A percentile compares a stretch with the other conserved stretches of the same genome.
Conservation (phyloP, 2,888 invertebrate species). For the Sthenelais limicola region DNA sequence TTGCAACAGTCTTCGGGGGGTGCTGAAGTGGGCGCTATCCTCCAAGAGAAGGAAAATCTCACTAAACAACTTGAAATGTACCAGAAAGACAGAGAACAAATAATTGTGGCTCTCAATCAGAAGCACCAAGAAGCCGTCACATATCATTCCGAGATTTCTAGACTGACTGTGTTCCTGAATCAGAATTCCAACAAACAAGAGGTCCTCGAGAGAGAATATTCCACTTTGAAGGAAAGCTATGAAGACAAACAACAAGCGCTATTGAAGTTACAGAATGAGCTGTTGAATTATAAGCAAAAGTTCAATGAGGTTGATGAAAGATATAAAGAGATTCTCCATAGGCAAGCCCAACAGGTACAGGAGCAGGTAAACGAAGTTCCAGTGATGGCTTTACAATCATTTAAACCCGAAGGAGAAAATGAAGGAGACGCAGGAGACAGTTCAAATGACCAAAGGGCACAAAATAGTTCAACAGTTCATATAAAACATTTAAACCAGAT, state of each 20-base stretch:
- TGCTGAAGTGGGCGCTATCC: constrained; percentile 55
- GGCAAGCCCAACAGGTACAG: constrained; percentile 20
- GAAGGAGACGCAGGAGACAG: not conserved
- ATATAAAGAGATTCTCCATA: constrained; percentile 18
- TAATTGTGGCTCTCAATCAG: constrained; percentile 76
- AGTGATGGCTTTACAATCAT: not conserved
- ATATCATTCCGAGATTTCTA: constrained; percentile 89
- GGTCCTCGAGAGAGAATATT: constrained; percentile 62
- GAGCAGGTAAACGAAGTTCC: constrained; percentile 8
- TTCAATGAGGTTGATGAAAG: constrained; percentile 62
- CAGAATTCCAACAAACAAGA: constrained; percentile 60
- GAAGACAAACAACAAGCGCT: constrained; percentile 71
- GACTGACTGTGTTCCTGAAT: constrained; percentile 74
- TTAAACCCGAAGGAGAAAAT: not conserved
- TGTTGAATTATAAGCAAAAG: constrained; percentile 67
- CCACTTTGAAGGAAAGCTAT: constrained; percentile 66
- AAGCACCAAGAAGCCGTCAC: constrained; percentile 89
- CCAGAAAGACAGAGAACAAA: constrained; percentile 71
- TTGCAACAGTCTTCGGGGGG: constrained; percentile 61
- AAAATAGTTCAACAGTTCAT: constrained; percentile 45
- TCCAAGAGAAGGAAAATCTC: constrained; percentile 70
- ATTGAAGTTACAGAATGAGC: constrained; percentile 70
- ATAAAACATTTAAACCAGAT: constrained; percentile 17
- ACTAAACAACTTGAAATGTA: constrained; percentile 82
- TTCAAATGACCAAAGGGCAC: not conserved